Evolutionary conservation across 2,888 invertebrate genomes (phyloP).

Genomic region (Polymixis lichenea): DNA sequence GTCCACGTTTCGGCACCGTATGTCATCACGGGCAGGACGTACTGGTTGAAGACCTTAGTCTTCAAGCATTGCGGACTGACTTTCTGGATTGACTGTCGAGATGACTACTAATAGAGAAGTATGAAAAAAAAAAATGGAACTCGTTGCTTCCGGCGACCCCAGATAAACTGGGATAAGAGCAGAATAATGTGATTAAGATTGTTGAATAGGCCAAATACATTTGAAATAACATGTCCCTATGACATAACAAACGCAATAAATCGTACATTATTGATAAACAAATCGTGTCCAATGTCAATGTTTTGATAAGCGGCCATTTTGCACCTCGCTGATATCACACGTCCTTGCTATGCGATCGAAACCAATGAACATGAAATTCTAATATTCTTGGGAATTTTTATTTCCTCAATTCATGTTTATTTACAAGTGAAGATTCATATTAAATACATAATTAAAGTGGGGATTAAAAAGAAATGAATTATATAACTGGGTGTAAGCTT

Average conservation of each 20-base stretch:
- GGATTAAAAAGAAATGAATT: neutral
- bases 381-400: neutral
- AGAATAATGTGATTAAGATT: neutral
- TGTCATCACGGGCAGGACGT: too few species aligned
- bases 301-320: conserved; percentile 63
- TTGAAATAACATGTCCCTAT: conserved; percentile 37
- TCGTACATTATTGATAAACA: conserved; percentile 56
- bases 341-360: conserved; percentile 25
- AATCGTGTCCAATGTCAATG: conserved; percentile 58
- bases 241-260: conserved; percentile 62
- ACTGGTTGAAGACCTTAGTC: too few species aligned
- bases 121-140: too few species aligned
- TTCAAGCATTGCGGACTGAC: too few species aligned
- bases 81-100: too few species aligned
- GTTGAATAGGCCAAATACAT: neutral
- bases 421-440: neutral
- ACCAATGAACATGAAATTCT: neutral
- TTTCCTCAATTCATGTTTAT: neutral
- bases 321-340: conserved; percentile 39
- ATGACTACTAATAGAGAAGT: neutral
- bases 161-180: too few species aligned
- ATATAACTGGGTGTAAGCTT: neutral
- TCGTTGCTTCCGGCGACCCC: too few species aligned
- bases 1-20: too few species aligned
- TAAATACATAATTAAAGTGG: neutral